Base-by-base conservation (phyloP, 1,140 invertebrate species). In the Acromyrmex echinatior region DNA sequence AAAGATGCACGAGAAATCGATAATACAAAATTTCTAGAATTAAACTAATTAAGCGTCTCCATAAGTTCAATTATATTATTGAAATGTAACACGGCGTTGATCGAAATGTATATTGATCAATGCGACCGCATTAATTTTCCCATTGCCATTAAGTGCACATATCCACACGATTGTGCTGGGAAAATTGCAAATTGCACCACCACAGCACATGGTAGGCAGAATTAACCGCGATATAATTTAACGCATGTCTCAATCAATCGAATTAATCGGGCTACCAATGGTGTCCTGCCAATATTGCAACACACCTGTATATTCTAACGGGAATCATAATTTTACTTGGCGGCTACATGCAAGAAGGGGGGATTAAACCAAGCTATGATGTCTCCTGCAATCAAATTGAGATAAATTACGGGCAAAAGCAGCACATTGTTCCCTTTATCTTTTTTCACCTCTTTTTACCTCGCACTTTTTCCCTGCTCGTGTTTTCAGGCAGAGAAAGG, bases 141-240 rank as follows among this genome's bases (percentile, higher is more conserved):
- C 39, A 18, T 76, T 62, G 35, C 39, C 80, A 71, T 31, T 82
- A 82, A 82, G 56, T 31, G 71, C 58, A 49, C 60, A 51, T 74
- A 73, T 60, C 39, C 70, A 62, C 56, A 56, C 39, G 80, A 82
- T 62, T 76, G 78, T 63, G 28, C 14, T 9, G 70, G 70, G 56
- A 76, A 84, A 84, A 84, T 76, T 81, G 80, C 70, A 51, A 84
- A 62, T 58, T 84, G 70, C 70, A 74, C 39, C 12, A 45, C 39
- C 80, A 70, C 80, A 62, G 28, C 74, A 58, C 51, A 53, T n/a
- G 70, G 25, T n/a, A 62, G 70, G 53, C 31, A 25, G 58, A 76
- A 76, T 84, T 84, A 84, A 49, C 51, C 70, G 80, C 70, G 70
- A 84, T 84, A 76, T 76, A 84, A 84, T 84, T 84, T 84, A 84